Evolutionary conservation across 37 sponge, comb jelly and placozoan species (phyloP).

Genomic region (Aphrocallistes beatrix): DNA sequence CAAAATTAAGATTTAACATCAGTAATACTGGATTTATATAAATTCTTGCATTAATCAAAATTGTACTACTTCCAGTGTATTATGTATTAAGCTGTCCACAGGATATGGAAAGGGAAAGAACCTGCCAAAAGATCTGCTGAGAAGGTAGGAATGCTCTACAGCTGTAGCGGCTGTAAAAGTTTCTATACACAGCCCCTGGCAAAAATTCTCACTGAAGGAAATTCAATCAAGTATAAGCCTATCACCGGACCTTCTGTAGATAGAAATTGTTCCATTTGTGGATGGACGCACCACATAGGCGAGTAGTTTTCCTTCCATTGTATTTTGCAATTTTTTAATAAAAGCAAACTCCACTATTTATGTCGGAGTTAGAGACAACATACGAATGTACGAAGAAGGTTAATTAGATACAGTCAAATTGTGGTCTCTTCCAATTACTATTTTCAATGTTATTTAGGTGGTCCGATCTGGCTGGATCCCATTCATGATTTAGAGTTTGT

Average conservation of each 20-base stretch:
- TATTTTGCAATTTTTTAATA: not conserved
- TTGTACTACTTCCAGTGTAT: too few relatives aligned
- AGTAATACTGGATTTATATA: too few relatives aligned
- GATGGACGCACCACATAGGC: slow-evolving; percentile 20
- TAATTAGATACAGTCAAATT: too few relatives aligned
- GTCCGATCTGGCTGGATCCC: slow-evolving; percentile 82
- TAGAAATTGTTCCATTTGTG: slow-evolving; percentile 66
- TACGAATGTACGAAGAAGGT: too few relatives aligned
- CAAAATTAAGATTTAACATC: too few relatives aligned
- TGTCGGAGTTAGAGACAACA: too few relatives aligned
- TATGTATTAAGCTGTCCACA: too few relatives aligned
- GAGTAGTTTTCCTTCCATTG: not conserved
- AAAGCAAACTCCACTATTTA: too few relatives aligned
- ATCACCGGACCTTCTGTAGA: slow-evolving; percentile 69
- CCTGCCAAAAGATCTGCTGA: not conserved
- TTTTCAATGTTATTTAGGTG: slow-evolving; percentile 49
- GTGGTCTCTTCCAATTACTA: too few relatives aligned
- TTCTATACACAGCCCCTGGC: slow-evolving; percentile 74
- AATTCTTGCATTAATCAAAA: too few relatives aligned
- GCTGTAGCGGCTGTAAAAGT: slow-evolving; percentile 81
- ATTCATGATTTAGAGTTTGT: slow-evolving; percentile 84
- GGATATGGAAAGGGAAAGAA: not conserved
- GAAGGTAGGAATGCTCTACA: slow-evolving; percentile 69
- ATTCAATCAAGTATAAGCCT: slow-evolving; percentile 45
- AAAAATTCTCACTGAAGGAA: slow-evolving; percentile 32